Conservation (phyloP, 2,113 vertebrate genomes). For the Colius striatus region DNA sequence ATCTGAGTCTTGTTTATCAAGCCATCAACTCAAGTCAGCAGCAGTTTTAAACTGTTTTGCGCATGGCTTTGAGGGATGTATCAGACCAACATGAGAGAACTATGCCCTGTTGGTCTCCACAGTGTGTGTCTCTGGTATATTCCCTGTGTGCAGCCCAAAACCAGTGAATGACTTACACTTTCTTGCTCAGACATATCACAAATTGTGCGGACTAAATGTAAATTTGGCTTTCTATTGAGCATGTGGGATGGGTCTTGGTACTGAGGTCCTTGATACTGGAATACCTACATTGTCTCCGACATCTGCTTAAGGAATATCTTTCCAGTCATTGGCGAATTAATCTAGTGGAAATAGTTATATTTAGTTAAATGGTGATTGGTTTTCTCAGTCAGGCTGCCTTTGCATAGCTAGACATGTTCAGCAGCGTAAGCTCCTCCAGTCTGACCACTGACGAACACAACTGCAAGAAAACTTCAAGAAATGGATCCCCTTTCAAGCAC, state of each 20-base stretch:
- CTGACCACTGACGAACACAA: neutral
- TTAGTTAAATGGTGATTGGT: neutral
- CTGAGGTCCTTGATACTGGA: neutral
- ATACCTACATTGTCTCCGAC: neutral
- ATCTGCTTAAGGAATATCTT: neutral
- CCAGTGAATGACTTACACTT: neutral
- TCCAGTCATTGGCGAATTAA: neutral
- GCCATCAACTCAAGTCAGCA: neutral
- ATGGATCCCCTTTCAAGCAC: accelerated
- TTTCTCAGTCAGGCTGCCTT: neutral
- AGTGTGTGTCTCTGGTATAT: neutral
- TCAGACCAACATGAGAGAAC: neutral
- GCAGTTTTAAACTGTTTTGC: neutral
- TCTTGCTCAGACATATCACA: neutral
- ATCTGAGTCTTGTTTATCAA: neutral
- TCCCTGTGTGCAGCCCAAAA: neutral
- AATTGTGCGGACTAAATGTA: neutral
- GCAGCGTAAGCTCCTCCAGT: neutral
- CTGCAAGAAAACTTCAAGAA: neutral
- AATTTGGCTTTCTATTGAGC: neutral
- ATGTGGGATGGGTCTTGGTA: neutral
- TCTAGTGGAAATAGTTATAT: neutral
- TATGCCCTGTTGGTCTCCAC: neutral
- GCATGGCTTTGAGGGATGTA: neutral
- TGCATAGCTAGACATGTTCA: neutral